Evolutionary conservation across 1,140 invertebrate genomes (phyloP).

Genomic region (Stegodyphus dumicola): DNA sequence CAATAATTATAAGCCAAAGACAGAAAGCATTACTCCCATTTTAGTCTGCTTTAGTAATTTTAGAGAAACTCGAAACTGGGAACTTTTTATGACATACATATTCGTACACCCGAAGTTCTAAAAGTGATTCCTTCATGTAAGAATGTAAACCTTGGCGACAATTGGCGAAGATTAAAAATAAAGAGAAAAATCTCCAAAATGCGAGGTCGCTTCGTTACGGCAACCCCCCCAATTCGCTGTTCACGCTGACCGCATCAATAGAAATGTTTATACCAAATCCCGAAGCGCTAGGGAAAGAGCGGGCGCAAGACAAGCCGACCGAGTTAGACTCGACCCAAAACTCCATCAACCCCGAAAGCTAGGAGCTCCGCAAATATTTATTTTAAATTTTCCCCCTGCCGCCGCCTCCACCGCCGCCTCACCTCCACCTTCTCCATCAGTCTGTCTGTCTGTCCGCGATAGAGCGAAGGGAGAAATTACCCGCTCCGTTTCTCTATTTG

Average conservation of each 20-base stretch:
- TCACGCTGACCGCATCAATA: constrained; percentile 52
- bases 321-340: constrained; percentile 11
- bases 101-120: no score
- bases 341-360: neutral
- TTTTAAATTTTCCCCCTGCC: constrained; percentile 48
- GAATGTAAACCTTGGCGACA: constrained; percentile 4
- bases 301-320: neutral
- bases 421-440: neutral
- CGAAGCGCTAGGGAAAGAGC: neutral
- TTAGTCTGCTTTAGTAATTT: no score
- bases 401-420: neutral
- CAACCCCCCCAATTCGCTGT: constrained; percentile 26
- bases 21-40: no score
- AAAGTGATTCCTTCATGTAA: no score
- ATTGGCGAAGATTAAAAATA: constrained; percentile 35
- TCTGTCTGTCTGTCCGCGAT: neutral
- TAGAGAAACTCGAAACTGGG: no score
- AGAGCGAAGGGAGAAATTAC: constrained; percentile 30
- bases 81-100: no score
- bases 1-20: no score
- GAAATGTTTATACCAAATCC: constrained; percentile 12
- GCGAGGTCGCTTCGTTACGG: neutral
- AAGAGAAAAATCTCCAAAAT: neutral
- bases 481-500: constrained; percentile 13
- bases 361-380: constrained; percentile 49